Conservation (phyloP, 2,888 invertebrate genomes). For the Cabera pusaria region DNA sequence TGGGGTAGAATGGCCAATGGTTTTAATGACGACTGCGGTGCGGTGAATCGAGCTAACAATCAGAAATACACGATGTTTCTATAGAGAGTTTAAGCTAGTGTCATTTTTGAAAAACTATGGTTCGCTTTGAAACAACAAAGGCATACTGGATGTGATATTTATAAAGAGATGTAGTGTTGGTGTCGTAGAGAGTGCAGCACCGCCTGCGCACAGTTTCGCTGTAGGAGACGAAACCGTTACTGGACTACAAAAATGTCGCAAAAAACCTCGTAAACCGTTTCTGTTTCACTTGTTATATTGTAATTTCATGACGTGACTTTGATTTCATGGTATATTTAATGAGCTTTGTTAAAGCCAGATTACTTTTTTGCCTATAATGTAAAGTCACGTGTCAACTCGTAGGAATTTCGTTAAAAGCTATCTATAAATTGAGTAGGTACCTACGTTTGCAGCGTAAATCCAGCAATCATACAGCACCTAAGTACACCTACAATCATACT, state of each 20-base stretch:
- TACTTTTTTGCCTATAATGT: constrained; percentile 51
- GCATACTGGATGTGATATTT: neutral
- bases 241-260: constrained; percentile 68
- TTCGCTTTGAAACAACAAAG: no score
- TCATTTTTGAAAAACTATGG: no score
- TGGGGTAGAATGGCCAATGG: constrained; percentile 46
- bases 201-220: constrained; percentile 37
- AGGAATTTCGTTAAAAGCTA: constrained; percentile 15
- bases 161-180: no score
- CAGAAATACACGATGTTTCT: constrained; percentile 27
- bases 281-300: constrained; percentile 73
- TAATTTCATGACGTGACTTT: constrained; percentile 68
- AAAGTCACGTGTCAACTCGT: constrained; percentile 49
- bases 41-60: constrained; percentile 41
- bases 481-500: no score
- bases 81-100: constrained; percentile 17
- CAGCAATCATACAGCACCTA: no score
- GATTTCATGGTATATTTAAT: constrained; percentile 67
- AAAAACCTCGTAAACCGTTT: constrained; percentile 71
- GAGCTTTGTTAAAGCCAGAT: constrained; percentile 45
- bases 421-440: no score
- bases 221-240: constrained; percentile 68
- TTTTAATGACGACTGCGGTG: constrained; percentile 50
- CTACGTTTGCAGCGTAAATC: neutral
- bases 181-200: constrained; percentile 20